Evolutionary conservation across 2,888 invertebrate species (phyloP).

Genomic region (Caenorhabditis sp.): DNA sequence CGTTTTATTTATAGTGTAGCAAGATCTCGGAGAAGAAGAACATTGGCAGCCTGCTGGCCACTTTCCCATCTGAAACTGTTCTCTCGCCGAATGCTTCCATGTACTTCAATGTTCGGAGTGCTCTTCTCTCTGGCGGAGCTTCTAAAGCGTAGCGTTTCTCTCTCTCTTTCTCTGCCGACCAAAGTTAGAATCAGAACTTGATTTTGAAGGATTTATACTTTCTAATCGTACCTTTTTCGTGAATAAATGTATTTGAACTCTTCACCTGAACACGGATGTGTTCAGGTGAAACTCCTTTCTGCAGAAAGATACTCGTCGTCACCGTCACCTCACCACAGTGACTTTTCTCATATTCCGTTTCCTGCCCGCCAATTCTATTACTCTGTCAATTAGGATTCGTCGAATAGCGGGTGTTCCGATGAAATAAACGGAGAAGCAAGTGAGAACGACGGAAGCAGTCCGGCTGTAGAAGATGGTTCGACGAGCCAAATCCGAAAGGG

Average conservation of each 20-base stretch:
- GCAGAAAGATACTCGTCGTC: no score
- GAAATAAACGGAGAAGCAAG: constrained; percentile 36
- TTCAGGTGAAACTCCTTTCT: no score
- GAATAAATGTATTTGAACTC: no score
- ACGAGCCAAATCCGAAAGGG: constrained; percentile 8
- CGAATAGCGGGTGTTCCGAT: constrained; percentile 30
- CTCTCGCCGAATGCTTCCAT: not conserved
- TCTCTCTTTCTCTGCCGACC: no score
- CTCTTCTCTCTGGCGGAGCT: no score
- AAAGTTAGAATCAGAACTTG: no score
- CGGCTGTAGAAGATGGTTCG: constrained; percentile 22
- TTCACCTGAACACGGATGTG: no score
- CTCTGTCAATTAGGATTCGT: constrained; percentile 17
- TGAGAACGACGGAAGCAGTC: constrained; percentile 21
- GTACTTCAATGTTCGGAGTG: not conserved
- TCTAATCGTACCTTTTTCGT: no score
- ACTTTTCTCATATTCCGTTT: not conserved
- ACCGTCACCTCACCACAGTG: constrained; percentile 10
- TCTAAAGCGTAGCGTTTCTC: no score
- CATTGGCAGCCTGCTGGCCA: not conserved
- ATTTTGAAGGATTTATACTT: no score
- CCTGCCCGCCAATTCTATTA: not conserved
- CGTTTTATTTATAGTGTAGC: constrained; percentile 33
- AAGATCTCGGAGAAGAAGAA: constrained; percentile 12
- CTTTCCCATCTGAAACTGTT: not conserved